A percentile compares a stretch with the other conserved stretches of the same genome.
Evolutionary conservation across 2,113 vertebrate genomes (phyloP).

Genomic region (Corythornis cristatus): DNA sequence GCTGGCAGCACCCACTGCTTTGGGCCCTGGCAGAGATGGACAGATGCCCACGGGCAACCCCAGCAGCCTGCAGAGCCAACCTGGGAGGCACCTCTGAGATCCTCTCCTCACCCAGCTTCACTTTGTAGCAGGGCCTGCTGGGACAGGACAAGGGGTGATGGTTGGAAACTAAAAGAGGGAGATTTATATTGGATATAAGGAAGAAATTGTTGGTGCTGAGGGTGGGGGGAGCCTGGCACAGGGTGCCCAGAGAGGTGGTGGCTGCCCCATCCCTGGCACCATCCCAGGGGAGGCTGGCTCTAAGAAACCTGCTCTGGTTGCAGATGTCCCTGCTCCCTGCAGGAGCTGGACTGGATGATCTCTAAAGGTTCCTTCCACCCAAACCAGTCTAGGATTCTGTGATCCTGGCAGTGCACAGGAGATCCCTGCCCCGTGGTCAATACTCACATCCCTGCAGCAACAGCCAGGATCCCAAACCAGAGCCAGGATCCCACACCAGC

Average conservation of each 20-base stretch:
- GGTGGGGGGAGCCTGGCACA: not conserved
- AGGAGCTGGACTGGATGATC: not conserved
- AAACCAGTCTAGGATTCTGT: not conserved
- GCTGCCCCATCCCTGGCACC: not conserved
- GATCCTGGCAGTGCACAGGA: not conserved
- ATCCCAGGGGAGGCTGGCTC: not conserved
- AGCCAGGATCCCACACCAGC: not conserved
- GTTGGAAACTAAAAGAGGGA: not conserved
- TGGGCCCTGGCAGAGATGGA: not conserved
- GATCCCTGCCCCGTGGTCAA: too few relatives aligned
- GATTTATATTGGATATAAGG: not conserved
- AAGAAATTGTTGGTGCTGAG: not conserved
- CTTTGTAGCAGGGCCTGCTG: not conserved
- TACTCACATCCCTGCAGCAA: not conserved
- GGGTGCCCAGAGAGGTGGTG: not conserved
- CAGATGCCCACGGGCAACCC: not conserved
- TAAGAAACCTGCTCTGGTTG: not conserved
- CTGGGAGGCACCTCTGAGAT: rapidly evolving
- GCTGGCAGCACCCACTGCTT: not conserved
- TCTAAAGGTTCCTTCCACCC: not conserved
- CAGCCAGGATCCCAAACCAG: not conserved
- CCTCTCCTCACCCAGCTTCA: not conserved
- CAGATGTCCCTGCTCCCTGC: not conserved
- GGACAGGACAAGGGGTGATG: not conserved
- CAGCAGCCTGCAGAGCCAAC: not conserved